phyloP scores from a whole-genome alignment of 1,140 invertebrate genomes.

The Drosophila nigrodunni region DNA sequence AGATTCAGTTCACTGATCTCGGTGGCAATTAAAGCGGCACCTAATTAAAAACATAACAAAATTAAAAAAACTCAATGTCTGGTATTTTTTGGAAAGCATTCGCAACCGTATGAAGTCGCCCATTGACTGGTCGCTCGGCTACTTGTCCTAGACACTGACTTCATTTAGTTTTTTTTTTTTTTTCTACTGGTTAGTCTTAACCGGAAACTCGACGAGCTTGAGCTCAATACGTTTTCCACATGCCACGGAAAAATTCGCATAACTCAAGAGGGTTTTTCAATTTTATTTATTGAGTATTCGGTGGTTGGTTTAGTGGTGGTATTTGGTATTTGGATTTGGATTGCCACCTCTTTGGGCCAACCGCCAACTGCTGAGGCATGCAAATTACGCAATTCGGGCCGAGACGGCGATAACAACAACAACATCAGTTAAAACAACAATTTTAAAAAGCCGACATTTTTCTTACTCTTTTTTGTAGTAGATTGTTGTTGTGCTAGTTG shows the following conservation, averaged over 20 bases:
- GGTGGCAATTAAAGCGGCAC: conserved; percentile 34
- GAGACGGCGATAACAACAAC: conserved; percentile 58
- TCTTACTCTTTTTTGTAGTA: conserved; percentile 22
- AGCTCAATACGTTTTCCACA: conserved; percentile 59
- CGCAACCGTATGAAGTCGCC: conserved; percentile 11
- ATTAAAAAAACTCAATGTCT: conserved; percentile 13
- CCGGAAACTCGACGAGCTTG: conserved; percentile 62
- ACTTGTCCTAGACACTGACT: conserved; percentile 81
- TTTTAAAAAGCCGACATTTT: conserved; percentile 55
- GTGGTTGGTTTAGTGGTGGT: no score
- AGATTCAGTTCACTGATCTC: conserved; percentile 39
- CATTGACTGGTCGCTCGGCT: conserved; percentile 36
- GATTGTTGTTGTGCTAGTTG: conserved; percentile 28
- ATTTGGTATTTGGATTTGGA: conserved; percentile 21
- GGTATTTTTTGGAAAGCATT: conserved; percentile 38
- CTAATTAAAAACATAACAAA: conserved; percentile 53
- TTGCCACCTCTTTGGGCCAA: conserved; percentile 36
- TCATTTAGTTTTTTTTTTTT: conserved; percentile 44
- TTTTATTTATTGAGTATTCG: conserved; percentile 4
- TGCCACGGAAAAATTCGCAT: conserved; percentile 66
- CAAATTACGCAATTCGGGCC: conserved; percentile 72
- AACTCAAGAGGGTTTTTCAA: conserved; percentile 44
- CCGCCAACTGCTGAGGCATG: conserved; percentile 58
- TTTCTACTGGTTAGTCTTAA: conserved; percentile 38
- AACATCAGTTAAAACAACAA: conserved; percentile 9